Conservation (phyloP, 2,113 vertebrate species). For the Callorhinus ursinus region DNA sequence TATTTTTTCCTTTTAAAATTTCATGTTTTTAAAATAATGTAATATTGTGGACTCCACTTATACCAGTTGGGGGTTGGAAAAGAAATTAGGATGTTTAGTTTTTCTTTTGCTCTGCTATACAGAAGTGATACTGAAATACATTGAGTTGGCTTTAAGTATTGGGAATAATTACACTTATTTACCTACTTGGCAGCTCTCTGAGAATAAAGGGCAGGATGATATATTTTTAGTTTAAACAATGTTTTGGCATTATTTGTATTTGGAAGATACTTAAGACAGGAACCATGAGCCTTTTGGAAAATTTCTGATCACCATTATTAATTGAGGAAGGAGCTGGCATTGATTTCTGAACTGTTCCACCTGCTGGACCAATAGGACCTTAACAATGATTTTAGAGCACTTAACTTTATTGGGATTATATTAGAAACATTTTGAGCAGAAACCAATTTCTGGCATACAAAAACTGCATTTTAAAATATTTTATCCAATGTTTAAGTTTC, state of each 20-base stretch:
- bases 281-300: slow-evolving; percentile 36
- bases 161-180: slow-evolving; percentile 70
- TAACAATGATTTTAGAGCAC: slow-evolving; percentile 3
- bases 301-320: slow-evolving; percentile 27
- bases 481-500: slow-evolving; percentile 41
- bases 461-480: slow-evolving; percentile 42
- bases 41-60: not conserved
- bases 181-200: slow-evolving; percentile 50
- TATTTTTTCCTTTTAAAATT: not conserved
- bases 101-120: slow-evolving; percentile 59
- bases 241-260: slow-evolving; percentile 58
- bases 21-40: slow-evolving; percentile 24
- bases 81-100: slow-evolving; percentile 35
- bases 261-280: slow-evolving; percentile 55
- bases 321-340: slow-evolving; percentile 50
- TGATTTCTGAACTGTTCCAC: slow-evolving; percentile 79
- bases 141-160: slow-evolving; percentile 51
- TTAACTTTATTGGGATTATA: not conserved
- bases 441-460: slow-evolving; percentile 29
- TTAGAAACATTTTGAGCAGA: slow-evolving; percentile 32
- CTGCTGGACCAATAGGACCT: slow-evolving; percentile 75
- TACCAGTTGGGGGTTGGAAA: not conserved
- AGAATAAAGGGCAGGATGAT: slow-evolving; percentile 40
- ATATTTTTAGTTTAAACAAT: slow-evolving; percentile 68
- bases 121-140: slow-evolving; percentile 60